phyloP scores from a whole-genome alignment of 1,140 invertebrate species.

The Listronotus oregonensis region DNA sequence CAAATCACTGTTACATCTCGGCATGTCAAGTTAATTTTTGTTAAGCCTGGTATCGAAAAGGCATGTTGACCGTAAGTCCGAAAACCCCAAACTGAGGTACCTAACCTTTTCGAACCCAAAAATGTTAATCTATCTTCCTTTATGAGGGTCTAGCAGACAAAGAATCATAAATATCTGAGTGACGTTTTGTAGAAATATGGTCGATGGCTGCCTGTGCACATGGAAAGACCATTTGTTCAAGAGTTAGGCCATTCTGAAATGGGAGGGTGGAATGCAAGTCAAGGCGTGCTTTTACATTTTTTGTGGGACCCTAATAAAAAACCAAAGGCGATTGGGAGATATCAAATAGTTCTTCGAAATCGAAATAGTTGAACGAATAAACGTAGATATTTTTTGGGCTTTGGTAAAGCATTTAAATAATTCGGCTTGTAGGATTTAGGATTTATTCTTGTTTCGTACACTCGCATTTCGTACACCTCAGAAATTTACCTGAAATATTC shows the following conservation, averaged over 20 bases:
- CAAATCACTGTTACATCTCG: neutral
- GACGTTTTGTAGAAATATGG: slow-evolving; percentile 30
- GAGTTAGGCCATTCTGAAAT: slow-evolving; percentile 24
- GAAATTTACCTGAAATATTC: no score
- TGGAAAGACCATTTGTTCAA: slow-evolving; percentile 24
- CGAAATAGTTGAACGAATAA: no score
- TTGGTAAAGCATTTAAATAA: no score
- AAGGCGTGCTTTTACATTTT: slow-evolving; percentile 15
- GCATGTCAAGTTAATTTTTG: slow-evolving; percentile 8
- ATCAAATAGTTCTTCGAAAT: slow-evolving; percentile 15
- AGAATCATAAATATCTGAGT: slow-evolving; percentile 30
- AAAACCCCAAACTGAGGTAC: slow-evolving; percentile 21
- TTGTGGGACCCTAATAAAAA: slow-evolving; percentile 19
- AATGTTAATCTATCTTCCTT: slow-evolving; percentile 35
- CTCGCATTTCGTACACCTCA: no score
- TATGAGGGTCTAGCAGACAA: slow-evolving; percentile 19
- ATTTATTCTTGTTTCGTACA: no score
- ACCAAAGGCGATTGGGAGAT: slow-evolving; percentile 17
- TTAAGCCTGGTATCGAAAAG: slow-evolving; percentile 3
- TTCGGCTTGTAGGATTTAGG: no score
- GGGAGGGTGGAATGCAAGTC: slow-evolving; percentile 27
- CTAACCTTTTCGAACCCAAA: slow-evolving; percentile 26
- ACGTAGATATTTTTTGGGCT: no score
- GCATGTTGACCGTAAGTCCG: slow-evolving; percentile 24
- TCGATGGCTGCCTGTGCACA: slow-evolving; percentile 6